phyloP scores from a whole-genome alignment of 1,140 invertebrate species.

The Drosophila malerkotliana region DNA sequence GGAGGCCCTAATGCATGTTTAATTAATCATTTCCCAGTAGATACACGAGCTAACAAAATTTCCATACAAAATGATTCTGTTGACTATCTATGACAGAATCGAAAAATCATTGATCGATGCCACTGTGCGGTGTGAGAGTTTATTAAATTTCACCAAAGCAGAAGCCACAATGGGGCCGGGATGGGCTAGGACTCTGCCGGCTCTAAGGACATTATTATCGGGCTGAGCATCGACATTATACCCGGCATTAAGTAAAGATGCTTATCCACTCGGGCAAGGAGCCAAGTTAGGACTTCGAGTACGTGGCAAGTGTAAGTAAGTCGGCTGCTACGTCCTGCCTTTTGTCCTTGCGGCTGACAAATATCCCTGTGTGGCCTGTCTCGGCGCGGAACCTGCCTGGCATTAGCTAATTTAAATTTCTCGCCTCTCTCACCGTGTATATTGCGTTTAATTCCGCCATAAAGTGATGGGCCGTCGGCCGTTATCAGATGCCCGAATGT shows the following conservation, averaged over 20 bases:
- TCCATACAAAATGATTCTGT: slow-evolving; percentile 24
- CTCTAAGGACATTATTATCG: slow-evolving; percentile 77
- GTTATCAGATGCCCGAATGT: slow-evolving; percentile 64
- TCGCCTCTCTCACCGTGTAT: slow-evolving; percentile 30
- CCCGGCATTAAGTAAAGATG: slow-evolving; percentile 78
- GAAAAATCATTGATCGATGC: slow-evolving; percentile 34
- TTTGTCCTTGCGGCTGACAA: slow-evolving; percentile 48
- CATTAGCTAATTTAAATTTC: slow-evolving; percentile 78
- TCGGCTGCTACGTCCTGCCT: slow-evolving; percentile 18
- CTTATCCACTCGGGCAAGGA: slow-evolving; percentile 60
- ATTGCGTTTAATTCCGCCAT: slow-evolving; percentile 67
- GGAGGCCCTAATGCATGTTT: not conserved
- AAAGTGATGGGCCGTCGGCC: slow-evolving; percentile 61
- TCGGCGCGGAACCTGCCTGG: slow-evolving; percentile 15
- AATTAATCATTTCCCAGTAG: slow-evolving; percentile 12
- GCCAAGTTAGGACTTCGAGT: slow-evolving; percentile 36
- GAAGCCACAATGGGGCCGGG: not conserved
- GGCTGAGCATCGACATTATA: slow-evolving; percentile 75
- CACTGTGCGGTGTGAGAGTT: slow-evolving; percentile 48
- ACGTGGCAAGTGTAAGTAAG: slow-evolving; percentile 63
- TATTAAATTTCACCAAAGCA: slow-evolving; percentile 66
- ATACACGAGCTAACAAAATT: slow-evolving; percentile 21
- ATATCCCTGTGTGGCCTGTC: slow-evolving; percentile 55
- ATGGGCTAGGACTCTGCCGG: slow-evolving; percentile 20
- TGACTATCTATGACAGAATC: slow-evolving; percentile 28